Conservation (phyloP, 2,888 invertebrate genomes). For the Heliconius cydno region DNA sequence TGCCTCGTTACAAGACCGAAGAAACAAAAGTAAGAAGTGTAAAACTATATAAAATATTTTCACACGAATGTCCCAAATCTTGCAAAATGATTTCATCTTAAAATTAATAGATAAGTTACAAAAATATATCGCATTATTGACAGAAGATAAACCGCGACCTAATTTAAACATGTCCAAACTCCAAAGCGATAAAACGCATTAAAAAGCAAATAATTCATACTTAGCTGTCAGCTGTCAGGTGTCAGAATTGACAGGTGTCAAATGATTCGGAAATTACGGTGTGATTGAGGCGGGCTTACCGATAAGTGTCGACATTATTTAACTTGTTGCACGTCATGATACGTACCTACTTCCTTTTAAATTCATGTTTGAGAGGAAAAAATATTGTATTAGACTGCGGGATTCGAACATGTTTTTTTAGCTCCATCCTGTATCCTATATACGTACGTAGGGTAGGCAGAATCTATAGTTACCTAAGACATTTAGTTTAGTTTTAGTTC, state of each 20-base stretch:
- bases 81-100: slow-evolving; percentile 21
- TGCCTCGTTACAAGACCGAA: no score
- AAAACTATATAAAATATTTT: not conserved
- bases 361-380: not conserved
- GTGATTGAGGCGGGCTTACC: slow-evolving; percentile 46
- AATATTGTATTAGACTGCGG: not conserved
- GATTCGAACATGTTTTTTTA: not conserved
- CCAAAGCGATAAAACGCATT: slow-evolving; percentile 47
- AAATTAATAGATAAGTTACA: slow-evolving; percentile 5
- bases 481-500: no score
- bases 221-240: slow-evolving; percentile 63
- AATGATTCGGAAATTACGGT: slow-evolving; percentile 53
- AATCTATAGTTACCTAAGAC: no score
- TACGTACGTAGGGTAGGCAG: no score
- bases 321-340: slow-evolving; percentile 31
- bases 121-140: slow-evolving; percentile 19
- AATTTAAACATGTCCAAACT: slow-evolving; percentile 33
- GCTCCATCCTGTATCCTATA: not conserved
- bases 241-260: slow-evolving; percentile 53
- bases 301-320: slow-evolving; percentile 34
- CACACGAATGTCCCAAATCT: slow-evolving; percentile 1
- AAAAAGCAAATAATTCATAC: slow-evolving; percentile 77
- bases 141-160: slow-evolving; percentile 30
- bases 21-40: not conserved
- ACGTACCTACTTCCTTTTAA: slow-evolving; percentile 9